Evolutionary conservation across 2,113 vertebrate genomes (phyloP), one percentile per base, ranked within the genome.

Genomic region (Cranoglanis bouderius): DNA sequence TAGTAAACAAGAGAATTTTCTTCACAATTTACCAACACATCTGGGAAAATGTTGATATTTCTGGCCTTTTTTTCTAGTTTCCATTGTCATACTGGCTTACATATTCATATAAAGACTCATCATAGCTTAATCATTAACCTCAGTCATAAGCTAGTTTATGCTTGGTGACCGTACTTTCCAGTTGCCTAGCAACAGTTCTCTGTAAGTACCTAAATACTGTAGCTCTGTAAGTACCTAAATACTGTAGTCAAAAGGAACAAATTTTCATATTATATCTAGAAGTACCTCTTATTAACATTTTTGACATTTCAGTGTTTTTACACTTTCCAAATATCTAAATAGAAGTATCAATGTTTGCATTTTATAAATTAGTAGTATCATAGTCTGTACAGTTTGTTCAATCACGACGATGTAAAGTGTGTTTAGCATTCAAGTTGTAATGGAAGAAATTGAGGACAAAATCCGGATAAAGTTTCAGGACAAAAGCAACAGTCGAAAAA

Each of bases 171-270:
- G 4, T 26, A 61, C 38, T 83, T 61, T 35, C 81, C 38, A 61
- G 81, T 83, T 83, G 57, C 81, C 55, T 83, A 83, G 81, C 81
- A 83, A 61, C 81, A 82, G 53, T 38, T 59, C 81, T 40, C 53
- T 59, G 21, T 59, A 82, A 26, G 81, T 55, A 59, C 35, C 53
- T 24, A 80, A 80, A 81, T 7, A 80, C 29, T 80, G 46, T 3
- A n/a, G 6, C 10, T 49, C 49, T n/a, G n/a, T n/a, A n/a, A n/a
- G n/a, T n/a, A n/a, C n/a, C 10, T 5, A 78, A 81, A 57, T n/a
- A n/a, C n/a, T n/a, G n/a, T n/a, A n/a, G 81, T 83, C 35, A 61
- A 57, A 82, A 19, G 21, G 32, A 82, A 2, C 29, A 19, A 1
- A 53, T 80, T 55, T 81, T 55, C 3, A 55, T 19, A 35, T 35